phyloP scores from a whole-genome alignment of 2,888 invertebrate genomes.

The Lepidochrysops patricia region DNA sequence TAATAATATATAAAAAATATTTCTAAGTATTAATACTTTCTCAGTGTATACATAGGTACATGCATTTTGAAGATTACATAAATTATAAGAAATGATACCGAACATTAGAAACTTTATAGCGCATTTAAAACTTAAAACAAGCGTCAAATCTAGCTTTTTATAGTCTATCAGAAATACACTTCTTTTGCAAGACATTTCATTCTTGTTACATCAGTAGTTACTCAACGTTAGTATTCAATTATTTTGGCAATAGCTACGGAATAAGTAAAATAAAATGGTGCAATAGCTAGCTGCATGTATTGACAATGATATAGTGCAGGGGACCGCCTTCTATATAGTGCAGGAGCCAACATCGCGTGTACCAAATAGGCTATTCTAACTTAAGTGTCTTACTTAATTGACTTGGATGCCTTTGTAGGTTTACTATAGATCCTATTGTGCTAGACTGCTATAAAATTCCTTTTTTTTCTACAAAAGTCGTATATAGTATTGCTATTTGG shows the following conservation, averaged over 20 bases:
- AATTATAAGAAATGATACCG: no score
- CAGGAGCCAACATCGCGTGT: slow-evolving; percentile 3
- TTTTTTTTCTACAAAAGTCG: no score
- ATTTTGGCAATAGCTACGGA: background rate
- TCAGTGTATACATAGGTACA: no score
- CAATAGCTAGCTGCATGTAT: background rate
- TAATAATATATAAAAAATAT: no score
- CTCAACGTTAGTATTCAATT: background rate
- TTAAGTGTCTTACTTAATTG: slow-evolving; percentile 9
- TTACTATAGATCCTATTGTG: background rate
- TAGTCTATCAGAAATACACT: no score
- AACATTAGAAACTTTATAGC: no score
- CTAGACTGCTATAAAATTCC: background rate
- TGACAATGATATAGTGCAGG: slow-evolving; percentile 8
- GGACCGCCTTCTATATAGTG: slow-evolving; percentile 5
- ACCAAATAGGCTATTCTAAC: slow-evolving; percentile 4
- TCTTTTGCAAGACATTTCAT: background rate
- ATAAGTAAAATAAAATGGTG: background rate
- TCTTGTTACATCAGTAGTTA: background rate
- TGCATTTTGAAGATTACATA: no score
- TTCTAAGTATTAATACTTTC: no score
- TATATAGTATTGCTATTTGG: no score
- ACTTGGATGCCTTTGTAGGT: background rate
- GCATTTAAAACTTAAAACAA: no score
- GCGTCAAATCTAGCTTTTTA: no score